A percentile compares a stretch with the other conserved stretches of the same genome.
These are phyloP conservation scores for Dryadula phaetusa DNA, from an alignment of 2,888 invertebrate genomes.

Conservation along the genomic window DNA sequence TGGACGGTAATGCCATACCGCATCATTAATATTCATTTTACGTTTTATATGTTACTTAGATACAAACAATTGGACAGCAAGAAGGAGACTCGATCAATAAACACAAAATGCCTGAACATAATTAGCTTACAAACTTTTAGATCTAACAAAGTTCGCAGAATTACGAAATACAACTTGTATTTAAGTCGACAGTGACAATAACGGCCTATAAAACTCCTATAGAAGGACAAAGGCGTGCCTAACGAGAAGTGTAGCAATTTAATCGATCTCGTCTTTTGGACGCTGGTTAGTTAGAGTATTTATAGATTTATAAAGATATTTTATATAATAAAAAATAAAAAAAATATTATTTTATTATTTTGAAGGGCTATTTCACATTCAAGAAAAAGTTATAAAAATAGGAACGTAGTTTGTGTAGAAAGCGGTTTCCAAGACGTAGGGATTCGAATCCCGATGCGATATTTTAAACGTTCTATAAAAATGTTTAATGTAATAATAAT, in stretches of 20 bases:
- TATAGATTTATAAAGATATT: neutral
- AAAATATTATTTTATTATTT: too few species aligned
- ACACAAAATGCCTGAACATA: neutral
- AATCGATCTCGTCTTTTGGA: constrained; percentile 22
- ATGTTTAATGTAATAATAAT: neutral
- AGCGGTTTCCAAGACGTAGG: too few species aligned
- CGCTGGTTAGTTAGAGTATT: neutral
- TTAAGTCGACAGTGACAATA: constrained; percentile 16
- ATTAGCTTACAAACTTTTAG: neutral
- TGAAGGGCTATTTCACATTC: too few species aligned
- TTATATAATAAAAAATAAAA: neutral
- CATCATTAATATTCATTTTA: too few species aligned
- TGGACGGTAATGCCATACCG: too few species aligned
- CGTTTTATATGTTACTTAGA: too few species aligned
- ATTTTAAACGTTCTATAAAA: too few species aligned
- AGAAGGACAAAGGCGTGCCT: constrained; percentile 26
- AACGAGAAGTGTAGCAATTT: constrained; percentile 20
- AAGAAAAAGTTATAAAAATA: too few species aligned
- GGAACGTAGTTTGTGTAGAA: too few species aligned
- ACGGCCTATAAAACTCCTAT: constrained; percentile 19
- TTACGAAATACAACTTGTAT: constrained; percentile 10
- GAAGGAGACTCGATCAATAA: neutral
- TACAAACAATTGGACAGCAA: neutral
- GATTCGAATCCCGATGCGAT: too few species aligned
- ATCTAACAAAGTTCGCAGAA: neutral